phyloP scores from a whole-genome alignment of 2,888 invertebrate genomes.

The Cepaea hortensis region DNA sequence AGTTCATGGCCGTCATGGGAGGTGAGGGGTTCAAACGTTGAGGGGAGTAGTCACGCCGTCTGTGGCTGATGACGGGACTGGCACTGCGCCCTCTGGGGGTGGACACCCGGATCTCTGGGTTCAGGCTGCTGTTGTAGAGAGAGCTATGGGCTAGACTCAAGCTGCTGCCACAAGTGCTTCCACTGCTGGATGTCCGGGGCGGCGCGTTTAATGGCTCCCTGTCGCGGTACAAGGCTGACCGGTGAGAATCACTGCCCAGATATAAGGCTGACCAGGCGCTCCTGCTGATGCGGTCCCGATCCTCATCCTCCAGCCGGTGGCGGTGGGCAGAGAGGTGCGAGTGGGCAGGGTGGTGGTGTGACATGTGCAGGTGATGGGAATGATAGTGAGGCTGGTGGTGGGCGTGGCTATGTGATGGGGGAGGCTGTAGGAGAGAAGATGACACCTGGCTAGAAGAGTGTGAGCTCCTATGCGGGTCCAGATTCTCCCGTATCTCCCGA shows the following conservation, averaged over 20 bases:
- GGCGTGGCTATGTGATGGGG: constrained; percentile 17
- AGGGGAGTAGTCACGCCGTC: background rate
- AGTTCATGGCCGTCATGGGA: constrained; percentile 42
- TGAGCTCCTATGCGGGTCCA: constrained; percentile 17
- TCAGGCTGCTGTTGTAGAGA: background rate
- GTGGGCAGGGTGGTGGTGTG: background rate
- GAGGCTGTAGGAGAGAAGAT: background rate
- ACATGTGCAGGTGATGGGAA: constrained; percentile 14
- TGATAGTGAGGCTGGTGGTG: background rate
- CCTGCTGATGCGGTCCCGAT: background rate
- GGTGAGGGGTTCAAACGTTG: constrained; percentile 30
- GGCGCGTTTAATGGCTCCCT: constrained; percentile 34
- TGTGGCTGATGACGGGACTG: constrained; percentile 23
- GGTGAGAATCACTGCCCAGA: constrained; percentile 35
- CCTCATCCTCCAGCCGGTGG: constrained; percentile 3
- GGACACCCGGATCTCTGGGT: constrained; percentile 43
- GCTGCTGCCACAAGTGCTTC: constrained; percentile 17
- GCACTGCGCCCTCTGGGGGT: constrained; percentile 39
- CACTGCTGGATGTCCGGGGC: constrained; percentile 10
- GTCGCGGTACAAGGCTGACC: constrained; percentile 28
- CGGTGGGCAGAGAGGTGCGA: background rate
- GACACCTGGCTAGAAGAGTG: background rate
- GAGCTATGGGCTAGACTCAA: background rate
- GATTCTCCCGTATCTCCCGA: constrained; percentile 32
- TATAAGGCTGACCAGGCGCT: constrained; percentile 33